phyloP scores from a whole-genome alignment of 2,113 vertebrate species.

The Mesembrinibis cayennensis region DNA sequence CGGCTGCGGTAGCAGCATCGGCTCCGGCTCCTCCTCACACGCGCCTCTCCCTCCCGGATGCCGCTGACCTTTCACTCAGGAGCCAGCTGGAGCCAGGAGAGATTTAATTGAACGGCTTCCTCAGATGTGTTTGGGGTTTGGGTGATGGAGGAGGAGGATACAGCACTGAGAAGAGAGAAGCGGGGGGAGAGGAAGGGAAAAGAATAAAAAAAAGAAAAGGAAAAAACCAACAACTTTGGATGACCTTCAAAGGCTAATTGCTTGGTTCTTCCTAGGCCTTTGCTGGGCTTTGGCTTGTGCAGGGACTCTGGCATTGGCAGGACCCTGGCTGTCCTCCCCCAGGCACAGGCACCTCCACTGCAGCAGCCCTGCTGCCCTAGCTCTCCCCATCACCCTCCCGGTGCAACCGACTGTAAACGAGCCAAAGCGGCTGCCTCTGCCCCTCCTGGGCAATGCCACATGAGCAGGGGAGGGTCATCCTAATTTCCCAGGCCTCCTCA shows the following conservation, averaged over 20 bases:
- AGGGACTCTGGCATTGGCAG: conserved; percentile 68
- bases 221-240: conserved; percentile 52
- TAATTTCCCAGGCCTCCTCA: conserved; percentile 60
- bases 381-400: not conserved
- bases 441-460: conserved; percentile 42
- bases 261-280: conserved; percentile 80
- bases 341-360: not conserved
- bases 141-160: conserved; percentile 72
- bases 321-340: not conserved
- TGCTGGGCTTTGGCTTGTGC: conserved; percentile 64
- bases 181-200: not conserved
- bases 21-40: conserved; percentile 44
- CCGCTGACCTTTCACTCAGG: conserved; percentile 95
- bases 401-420: conserved; percentile 61
- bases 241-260: conserved; percentile 95
- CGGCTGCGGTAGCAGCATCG: not conserved
- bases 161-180: not conserved
- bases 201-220: not conserved
- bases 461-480: conserved; percentile 49
- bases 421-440: conserved; percentile 39
- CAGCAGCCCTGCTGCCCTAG: conserved; percentile 47
- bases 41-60: conserved; percentile 83
- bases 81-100: conserved; percentile 91
- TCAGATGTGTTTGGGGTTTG: conserved; percentile 89
- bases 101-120: conserved; percentile 96